phyloP scores from a whole-genome alignment of 2,113 vertebrate species.

The Solea senegalensis region DNA sequence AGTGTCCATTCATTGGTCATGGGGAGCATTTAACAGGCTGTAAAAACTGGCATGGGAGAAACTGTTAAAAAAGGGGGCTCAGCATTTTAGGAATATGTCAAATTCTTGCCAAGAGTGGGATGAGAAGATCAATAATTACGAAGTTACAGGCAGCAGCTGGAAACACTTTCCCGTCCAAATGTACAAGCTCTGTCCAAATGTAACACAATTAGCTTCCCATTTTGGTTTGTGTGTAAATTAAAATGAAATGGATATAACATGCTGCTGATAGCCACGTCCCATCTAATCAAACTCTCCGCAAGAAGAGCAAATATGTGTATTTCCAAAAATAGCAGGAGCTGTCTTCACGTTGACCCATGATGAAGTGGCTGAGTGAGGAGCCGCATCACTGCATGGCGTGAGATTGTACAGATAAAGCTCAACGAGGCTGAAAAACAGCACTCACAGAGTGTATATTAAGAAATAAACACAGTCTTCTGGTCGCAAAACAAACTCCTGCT shows the following conservation, averaged over 20 bases:
- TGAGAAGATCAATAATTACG: not conserved
- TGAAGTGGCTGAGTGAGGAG: slow-evolving; percentile 9
- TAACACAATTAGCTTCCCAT: not conserved
- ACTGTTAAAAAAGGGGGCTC: too few relatives aligned
- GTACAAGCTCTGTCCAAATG: not conserved
- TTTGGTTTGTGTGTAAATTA: too few relatives aligned
- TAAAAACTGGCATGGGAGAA: not conserved
- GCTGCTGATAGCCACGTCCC: too few relatives aligned
- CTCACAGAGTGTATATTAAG: too few relatives aligned
- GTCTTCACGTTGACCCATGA: slow-evolving; percentile 16
- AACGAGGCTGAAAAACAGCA: slow-evolving; percentile 23
- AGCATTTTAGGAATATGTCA: not conserved
- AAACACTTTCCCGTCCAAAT: not conserved
- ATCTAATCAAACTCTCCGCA: too few relatives aligned
- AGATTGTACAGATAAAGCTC: slow-evolving; percentile 19
- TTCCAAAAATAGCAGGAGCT: not conserved
- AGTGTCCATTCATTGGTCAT: not conserved
- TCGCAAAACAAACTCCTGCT: too few relatives aligned
- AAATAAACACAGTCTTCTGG: too few relatives aligned
- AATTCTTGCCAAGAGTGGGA: not conserved
- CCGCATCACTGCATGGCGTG: not conserved
- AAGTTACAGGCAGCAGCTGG: not conserved
- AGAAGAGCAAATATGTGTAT: too few relatives aligned
- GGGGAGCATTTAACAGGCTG: not conserved
- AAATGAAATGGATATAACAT: too few relatives aligned